A percentile compares a stretch with the other conserved stretches of the same genome.
These are phyloP conservation scores for Elephantulus edwardii DNA, from an alignment of 2,113 vertebrate genomes.

Conservation along the genomic window DNA sequence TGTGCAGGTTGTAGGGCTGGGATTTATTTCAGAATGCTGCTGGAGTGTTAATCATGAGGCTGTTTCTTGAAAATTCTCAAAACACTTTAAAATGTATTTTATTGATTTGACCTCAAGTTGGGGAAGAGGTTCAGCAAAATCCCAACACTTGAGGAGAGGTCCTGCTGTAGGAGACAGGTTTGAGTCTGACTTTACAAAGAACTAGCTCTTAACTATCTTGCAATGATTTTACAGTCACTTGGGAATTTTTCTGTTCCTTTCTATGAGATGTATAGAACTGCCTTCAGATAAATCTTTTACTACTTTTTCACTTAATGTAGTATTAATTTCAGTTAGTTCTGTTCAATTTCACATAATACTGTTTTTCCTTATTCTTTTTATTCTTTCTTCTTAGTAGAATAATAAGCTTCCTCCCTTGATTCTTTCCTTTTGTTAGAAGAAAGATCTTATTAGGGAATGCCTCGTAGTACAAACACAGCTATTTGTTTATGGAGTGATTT, in stretches of 20 bases:
- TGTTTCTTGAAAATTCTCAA: neutral
- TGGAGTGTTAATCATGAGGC: neutral
- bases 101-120: neutral
- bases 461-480: neutral
- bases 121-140: neutral
- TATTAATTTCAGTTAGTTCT: too few species aligned
- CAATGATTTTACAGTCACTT: neutral
- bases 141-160: neutral
- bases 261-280: neutral
- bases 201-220: neutral
- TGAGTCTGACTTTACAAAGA: neutral
- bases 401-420: neutral
- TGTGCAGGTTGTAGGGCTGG: neutral
- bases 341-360: neutral
- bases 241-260: neutral
- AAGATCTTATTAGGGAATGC: neutral
- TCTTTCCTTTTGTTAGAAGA: neutral
- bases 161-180: neutral
- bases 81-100: slow-evolving; percentile 7
- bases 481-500: neutral
- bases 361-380: too few species aligned
- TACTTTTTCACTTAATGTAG: neutral
- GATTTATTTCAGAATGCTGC: neutral
- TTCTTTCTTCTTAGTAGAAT: too few species aligned
- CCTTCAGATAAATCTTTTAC: neutral